Base-by-base conservation (phyloP, 2,113 vertebrate species). In the Xiphophorus maculatus region DNA sequence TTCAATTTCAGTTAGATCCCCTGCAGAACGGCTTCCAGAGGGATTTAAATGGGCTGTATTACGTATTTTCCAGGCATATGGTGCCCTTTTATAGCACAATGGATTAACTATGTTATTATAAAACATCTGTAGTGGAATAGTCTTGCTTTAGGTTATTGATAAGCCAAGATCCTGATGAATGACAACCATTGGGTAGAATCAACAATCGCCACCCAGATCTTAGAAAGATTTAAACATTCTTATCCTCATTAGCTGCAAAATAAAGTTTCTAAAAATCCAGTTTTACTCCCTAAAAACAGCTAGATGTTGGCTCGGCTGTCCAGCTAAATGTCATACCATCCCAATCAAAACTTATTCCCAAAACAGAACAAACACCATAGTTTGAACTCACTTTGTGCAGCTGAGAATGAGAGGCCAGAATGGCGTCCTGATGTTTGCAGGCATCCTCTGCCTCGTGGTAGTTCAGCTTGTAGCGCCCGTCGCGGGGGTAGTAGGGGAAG, bases 331-430 rank as follows among this genome's bases (percentile, higher is more conserved):
- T 5, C 17, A 17, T 17, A 48, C 17, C 44, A 48, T 5, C 44
- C 42, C 12, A 17, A 48, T 48, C 44, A 48, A 48, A 48, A 48
- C 2, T 19, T 17, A 5, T 15, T 48, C 15, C 14, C 44, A 19
- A 5, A 48, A 19, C 14, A 19, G 44, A 48, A 10, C 51, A 58
- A 58, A n/a, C 22, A 10, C 5, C 9, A 58, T 8, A 25, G 7
- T 58, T 1, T 69, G 8, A 64, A 32, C 42, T 73, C 37, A 85
- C 91, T 81, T 96, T 95, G 79, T 98, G 97, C 61, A 99, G 77
- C 78, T 99, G 97, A 8, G 96, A 93, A 4, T 97, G 96, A 0
- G 98, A 98, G 0, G 97, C 97, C 93, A 99, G 89, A 84, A 98
- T 98, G 37, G 96, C 96, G 0, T 98, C 98, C 92, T 98, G 97